Evolutionary conservation across 2,113 vertebrate species (phyloP).

Genomic region (Nycticebus coucang): DNA sequence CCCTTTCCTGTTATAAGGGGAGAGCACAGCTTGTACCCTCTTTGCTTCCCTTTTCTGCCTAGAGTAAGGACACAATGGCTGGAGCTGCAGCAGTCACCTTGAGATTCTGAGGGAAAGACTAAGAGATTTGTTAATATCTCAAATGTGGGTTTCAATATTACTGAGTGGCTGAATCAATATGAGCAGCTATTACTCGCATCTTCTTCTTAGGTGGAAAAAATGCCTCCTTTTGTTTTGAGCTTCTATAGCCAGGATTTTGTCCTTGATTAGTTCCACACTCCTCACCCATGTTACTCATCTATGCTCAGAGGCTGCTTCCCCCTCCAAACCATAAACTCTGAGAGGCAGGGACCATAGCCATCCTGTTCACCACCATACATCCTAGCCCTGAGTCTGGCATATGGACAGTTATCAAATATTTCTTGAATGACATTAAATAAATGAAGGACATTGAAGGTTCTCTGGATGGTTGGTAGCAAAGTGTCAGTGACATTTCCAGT

Average conservation of each 20-base stretch:
- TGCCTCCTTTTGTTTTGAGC: background rate
- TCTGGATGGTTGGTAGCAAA: background rate
- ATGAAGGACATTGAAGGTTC: background rate
- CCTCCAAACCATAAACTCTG: background rate
- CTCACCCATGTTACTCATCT: accelerated
- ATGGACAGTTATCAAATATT: no score
- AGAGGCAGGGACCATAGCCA: accelerated
- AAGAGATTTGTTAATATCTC: background rate
- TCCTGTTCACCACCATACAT: accelerated
- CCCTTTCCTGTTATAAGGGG: background rate
- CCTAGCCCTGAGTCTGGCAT: background rate
- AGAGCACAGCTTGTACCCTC: accelerated
- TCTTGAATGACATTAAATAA: background rate
- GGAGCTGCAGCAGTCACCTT: background rate
- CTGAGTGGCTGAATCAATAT: background rate
- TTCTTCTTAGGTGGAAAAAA: background rate
- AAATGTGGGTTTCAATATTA: background rate
- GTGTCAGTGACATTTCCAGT: background rate
- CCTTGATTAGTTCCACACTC: no score
- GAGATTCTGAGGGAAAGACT: background rate
- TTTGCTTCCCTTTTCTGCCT: background rate
- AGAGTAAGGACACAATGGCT: background rate
- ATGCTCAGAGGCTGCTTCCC: background rate
- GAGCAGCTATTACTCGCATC: background rate
- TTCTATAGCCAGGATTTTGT: background rate